phyloP scores from a whole-genome alignment of 2,113 vertebrate genomes.

The Podocnemis expansa region DNA sequence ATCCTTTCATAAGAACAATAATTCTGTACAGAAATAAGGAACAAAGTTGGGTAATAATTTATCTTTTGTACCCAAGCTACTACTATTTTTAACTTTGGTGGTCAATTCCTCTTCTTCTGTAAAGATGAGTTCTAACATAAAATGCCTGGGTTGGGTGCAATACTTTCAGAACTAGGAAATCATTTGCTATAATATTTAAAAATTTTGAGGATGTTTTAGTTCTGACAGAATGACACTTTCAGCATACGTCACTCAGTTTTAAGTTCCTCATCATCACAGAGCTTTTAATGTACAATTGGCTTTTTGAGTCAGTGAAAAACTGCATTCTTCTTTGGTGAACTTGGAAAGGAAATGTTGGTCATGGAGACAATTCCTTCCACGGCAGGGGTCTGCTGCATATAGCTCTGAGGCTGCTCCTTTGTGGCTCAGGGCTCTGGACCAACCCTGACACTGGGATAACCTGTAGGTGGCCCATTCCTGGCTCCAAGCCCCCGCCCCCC shows the following conservation, averaged over 20 bases:
- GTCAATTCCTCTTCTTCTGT: not conserved
- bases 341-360: not conserved
- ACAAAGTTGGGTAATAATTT: not conserved
- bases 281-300: not conserved
- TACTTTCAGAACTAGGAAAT: too few species aligned
- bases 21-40: not conserved
- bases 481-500: too few species aligned
- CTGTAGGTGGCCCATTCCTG: too few species aligned
- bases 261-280: not conserved
- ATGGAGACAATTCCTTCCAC: not conserved
- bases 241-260: not conserved
- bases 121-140: too few species aligned
- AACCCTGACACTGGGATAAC: too few species aligned
- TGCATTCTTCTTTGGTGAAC: not conserved
- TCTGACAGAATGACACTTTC: not conserved
- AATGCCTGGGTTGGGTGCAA: too few species aligned
- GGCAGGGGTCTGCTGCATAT: too few species aligned
- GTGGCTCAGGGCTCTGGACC: too few species aligned
- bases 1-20: not conserved
- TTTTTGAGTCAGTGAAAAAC: not conserved
- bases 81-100: not conserved
- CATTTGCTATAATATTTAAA: not conserved
- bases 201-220: not conserved
- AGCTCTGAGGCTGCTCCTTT: too few species aligned
- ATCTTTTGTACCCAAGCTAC: not conserved